Percentiles rank a stretch among this genome's conserved stretches.
phyloP scores from a whole-genome alignment of 2,113 vertebrate genomes.

The Tonatia bakeri region DNA sequence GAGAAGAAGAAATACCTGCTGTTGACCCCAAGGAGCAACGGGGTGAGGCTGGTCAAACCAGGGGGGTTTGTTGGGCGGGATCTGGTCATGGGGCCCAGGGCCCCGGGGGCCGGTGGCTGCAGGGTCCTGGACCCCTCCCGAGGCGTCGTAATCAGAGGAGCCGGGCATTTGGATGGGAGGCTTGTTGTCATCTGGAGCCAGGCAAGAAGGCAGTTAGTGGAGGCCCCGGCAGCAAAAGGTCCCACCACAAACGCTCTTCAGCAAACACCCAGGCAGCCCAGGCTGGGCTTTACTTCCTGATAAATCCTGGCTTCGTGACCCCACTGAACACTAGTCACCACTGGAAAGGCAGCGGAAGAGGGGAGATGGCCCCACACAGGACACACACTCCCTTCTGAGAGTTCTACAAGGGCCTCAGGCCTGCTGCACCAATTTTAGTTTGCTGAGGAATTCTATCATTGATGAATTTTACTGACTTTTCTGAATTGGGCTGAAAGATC shows the following conservation, averaged over 20 bases:
- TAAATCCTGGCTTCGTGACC: accelerated
- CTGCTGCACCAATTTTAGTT: accelerated
- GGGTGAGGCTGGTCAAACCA: slow-evolving; percentile 96
- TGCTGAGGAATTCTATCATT: background rate
- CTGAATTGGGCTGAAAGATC: background rate
- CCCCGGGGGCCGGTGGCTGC: slow-evolving; percentile 82
- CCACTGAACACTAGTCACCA: background rate
- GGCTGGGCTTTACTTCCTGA: background rate
- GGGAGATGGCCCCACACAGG: background rate
- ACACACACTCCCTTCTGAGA: background rate
- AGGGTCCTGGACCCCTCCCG: slow-evolving; percentile 81
- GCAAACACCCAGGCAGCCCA: background rate
- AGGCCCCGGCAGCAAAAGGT: background rate
- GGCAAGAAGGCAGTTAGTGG: accelerated
- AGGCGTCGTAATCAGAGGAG: slow-evolving; percentile 87
- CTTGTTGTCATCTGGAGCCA: slow-evolving; percentile 87
- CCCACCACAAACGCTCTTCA: accelerated
- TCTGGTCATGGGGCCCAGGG: slow-evolving; percentile 86
- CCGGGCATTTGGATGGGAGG: slow-evolving; percentile 86
- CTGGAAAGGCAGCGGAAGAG: accelerated
- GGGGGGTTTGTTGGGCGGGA: slow-evolving; percentile 88
- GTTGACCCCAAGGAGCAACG: slow-evolving; percentile 89
- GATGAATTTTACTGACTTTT: background rate
- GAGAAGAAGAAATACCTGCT: slow-evolving; percentile 79
- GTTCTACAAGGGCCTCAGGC: background rate